Evolutionary conservation across 2,888 invertebrate genomes (phyloP).

Genomic region (Phalera bucephala): DNA sequence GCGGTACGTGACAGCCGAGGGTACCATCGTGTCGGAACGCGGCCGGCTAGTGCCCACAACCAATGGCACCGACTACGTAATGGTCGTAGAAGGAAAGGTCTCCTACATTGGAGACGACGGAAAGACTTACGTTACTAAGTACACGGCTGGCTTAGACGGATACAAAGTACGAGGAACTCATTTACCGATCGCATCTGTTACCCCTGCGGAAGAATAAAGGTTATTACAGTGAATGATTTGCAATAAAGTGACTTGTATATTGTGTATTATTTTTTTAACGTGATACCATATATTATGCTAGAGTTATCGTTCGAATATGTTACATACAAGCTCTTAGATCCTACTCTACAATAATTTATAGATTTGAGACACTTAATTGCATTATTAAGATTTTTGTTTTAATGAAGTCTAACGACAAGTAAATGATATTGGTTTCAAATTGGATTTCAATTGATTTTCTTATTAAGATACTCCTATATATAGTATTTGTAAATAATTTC

Average conservation of each 20-base stretch:
- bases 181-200: conserved; percentile 28
- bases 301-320: too few relatives aligned
- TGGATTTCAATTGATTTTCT: conserved; percentile 28
- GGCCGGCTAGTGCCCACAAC: conserved; percentile 48
- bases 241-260: too few relatives aligned
- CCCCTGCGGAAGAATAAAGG: too few relatives aligned
- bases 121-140: conserved; percentile 54
- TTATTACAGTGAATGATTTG: too few relatives aligned
- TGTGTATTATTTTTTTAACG: too few relatives aligned
- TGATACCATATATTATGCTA: too few relatives aligned
- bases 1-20: conserved; percentile 56
- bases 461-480: conserved; percentile 11
- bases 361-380: too few relatives aligned
- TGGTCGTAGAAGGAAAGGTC: conserved; percentile 52
- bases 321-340: too few relatives aligned
- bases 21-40: conserved; percentile 48
- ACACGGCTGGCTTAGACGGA: conserved; percentile 53
- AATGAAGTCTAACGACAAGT: too few relatives aligned
- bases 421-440: conserved; percentile 23
- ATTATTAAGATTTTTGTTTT: too few relatives aligned
- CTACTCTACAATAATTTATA: too few relatives aligned
- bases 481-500: too few relatives aligned
- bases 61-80: conserved; percentile 41
- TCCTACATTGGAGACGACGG: conserved; percentile 58
- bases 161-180: conserved; percentile 45